A percentile compares a stretch with the other conserved stretches of the same genome.
Evolutionary conservation across 2,113 vertebrate genomes (phyloP).

Genomic region (Elanoides forficatus): DNA sequence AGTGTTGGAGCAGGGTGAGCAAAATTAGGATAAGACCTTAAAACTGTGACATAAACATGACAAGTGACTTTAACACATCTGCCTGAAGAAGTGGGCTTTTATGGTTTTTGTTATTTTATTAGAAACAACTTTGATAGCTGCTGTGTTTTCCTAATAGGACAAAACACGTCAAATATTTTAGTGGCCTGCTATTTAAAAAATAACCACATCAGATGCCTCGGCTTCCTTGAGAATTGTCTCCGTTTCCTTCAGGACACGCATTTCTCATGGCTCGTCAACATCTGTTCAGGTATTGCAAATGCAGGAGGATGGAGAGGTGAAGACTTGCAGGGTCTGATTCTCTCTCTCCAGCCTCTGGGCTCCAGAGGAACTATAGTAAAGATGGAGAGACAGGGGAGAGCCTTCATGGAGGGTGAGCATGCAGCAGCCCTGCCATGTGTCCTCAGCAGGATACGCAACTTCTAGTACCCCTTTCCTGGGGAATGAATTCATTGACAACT

Average conservation of each 20-base stretch:
- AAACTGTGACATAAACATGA: not conserved
- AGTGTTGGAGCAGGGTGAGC: not conserved
- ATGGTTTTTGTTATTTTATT: not conserved
- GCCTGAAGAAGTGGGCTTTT: not conserved
- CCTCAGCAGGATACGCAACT: not conserved
- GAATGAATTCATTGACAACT: not conserved
- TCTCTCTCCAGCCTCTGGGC: not conserved
- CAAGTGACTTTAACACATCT: not conserved
- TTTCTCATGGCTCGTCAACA: not conserved
- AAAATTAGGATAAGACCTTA: not conserved
- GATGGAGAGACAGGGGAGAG: not conserved
- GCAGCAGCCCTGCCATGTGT: not conserved
- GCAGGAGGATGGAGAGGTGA: not conserved
- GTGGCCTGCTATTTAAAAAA: not conserved
- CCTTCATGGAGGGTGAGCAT: not conserved
- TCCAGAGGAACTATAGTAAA: not conserved
- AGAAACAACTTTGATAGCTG: not conserved
- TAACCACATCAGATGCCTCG: not conserved
- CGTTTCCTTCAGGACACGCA: not conserved
- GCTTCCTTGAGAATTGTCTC: not conserved
- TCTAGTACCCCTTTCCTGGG: not conserved
- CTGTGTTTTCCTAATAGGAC: not conserved
- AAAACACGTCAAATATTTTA: not conserved
- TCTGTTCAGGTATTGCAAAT: not conserved
- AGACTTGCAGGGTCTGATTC: not conserved